phyloP scores from a whole-genome alignment of 2,797 vertebrate genomes.

The Anguilla megastoma region DNA sequence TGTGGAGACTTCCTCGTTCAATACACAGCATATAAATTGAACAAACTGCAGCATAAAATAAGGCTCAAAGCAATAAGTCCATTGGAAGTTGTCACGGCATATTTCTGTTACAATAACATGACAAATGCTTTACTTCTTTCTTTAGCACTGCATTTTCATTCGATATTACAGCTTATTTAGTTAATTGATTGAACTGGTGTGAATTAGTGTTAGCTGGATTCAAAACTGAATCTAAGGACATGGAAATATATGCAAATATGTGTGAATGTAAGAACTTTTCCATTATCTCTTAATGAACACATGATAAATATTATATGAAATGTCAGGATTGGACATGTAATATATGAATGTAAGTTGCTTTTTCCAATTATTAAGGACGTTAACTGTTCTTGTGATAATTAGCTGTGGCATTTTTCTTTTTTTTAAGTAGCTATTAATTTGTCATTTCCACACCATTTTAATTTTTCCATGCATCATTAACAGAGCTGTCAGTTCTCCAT shows the following conservation, averaged over 20 bases:
- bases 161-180: not conserved
- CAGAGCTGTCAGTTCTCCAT: not conserved
- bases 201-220: not conserved
- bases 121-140: not conserved
- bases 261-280: not conserved
- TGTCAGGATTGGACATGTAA: not conserved
- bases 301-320: not conserved
- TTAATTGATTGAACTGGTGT: not conserved
- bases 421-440: not conserved
- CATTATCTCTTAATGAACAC: not conserved
- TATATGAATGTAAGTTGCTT: not conserved
- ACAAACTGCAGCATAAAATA: not conserved
- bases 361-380: not conserved
- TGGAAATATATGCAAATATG: no score
- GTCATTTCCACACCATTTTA: not conserved
- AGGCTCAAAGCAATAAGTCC: not conserved
- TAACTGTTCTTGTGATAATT: not conserved
- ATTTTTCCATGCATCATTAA: slow-evolving; percentile 4
- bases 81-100: not conserved
- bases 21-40: not conserved
- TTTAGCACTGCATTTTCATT: not conserved
- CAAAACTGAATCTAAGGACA: no score
- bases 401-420: not conserved
- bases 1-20: slow-evolving; percentile 5
- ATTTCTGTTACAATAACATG: not conserved